Evolutionary conservation across 2,113 vertebrate genomes (phyloP).

Genomic region (Podilymbus podiceps): DNA sequence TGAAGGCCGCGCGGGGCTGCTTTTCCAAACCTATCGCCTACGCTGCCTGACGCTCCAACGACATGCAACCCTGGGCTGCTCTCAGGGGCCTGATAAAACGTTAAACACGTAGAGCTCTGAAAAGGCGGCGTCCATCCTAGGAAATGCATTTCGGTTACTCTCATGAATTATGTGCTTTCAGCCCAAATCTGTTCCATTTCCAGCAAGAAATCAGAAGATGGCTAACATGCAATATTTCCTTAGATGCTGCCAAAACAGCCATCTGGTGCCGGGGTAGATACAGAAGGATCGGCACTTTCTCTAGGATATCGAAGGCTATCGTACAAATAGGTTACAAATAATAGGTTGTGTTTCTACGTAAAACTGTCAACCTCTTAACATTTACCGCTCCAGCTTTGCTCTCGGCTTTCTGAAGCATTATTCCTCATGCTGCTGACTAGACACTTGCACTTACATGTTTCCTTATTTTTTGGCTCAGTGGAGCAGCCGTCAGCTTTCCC

Average conservation of each 20-base stretch:
- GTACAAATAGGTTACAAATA: neutral
- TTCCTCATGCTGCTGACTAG: neutral
- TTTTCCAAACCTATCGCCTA: neutral
- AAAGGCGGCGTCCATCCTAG: neutral
- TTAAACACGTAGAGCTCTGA: neutral
- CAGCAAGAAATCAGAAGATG: neutral
- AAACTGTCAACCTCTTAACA: neutral
- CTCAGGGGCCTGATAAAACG: neutral
- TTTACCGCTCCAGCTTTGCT: neutral
- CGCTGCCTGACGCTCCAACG: neutral
- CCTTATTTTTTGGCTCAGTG: conserved; percentile 45
- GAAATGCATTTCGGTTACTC: neutral
- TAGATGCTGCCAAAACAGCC: neutral
- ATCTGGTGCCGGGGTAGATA: neutral
- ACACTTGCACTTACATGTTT: conserved; percentile 52
- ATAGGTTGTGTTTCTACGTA: neutral
- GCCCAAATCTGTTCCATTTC: neutral
- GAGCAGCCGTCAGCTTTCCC: conserved; percentile 63
- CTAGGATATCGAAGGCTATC: neutral
- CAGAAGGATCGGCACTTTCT: neutral
- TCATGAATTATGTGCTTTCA: neutral
- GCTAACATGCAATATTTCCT: neutral
- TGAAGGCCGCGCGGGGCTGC: neutral
- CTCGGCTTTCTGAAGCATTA: neutral
- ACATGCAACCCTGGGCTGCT: neutral